Base-by-base conservation (phyloP, 2,797 vertebrate genomes). In the Neosilurus mollespiculum region DNA sequence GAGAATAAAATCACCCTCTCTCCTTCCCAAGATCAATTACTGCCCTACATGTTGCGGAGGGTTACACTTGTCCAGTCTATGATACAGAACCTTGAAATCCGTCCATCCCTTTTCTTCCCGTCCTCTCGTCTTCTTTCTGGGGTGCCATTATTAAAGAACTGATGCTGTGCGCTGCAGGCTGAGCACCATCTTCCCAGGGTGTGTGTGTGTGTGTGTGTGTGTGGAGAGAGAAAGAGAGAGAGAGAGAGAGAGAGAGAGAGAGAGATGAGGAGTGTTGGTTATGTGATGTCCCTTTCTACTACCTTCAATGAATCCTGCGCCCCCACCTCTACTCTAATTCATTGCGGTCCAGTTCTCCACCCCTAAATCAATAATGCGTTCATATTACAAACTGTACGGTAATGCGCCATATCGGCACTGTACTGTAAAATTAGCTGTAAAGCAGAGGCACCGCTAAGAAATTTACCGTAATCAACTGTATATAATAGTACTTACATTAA, bases 31-130 rank as follows among this genome's bases (percentile, higher is more conserved):
- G 14, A n/a, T 22, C 0, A 22, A 89, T 72, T 0, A 61, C 3
- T 30, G 7, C 72, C 70, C 87, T 88, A 88, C 88, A 89, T 89
- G 59, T 82, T 86, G 82, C 80, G 73, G 76, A 30, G 53, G 43
- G 43, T 49, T 64, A 70, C 12, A 43, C 20, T 14, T 43, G 8
- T 43, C 43, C 43, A 43, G 43, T 10, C 26, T 34, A 78, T 20
- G 56, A 81, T 79, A 66, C 69, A 24, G 64, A 83, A 75, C 69
- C 51, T 86, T 43, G 49, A 80, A 71, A 58, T 56, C 6, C 73
- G 73, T 83, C 75, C 69, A 61, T 43, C 43, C 43, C 62, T 84
- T 84, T 82, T 81, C 61, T 61, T 85, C 81, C 78, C 59, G 69
- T 43, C 53, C 75, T 79, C 59, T 51, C 16, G 8, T 73, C 54